phyloP scores from a whole-genome alignment of 2,113 vertebrate species.

The Bos javanicus region DNA sequence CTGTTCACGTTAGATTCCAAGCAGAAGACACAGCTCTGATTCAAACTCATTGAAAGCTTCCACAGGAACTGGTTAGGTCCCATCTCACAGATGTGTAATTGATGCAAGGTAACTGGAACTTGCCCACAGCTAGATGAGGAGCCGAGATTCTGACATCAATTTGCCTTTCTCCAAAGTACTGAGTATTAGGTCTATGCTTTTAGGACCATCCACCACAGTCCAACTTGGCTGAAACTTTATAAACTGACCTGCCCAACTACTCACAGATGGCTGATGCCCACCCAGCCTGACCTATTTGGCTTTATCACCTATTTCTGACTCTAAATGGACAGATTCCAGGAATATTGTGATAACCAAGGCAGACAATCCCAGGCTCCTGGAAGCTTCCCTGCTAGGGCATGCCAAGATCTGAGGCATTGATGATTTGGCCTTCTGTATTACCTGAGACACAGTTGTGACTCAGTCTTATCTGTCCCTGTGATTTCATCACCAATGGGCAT shows the following conservation, averaged over 20 bases:
- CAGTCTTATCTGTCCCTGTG: neutral
- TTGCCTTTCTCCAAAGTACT: neutral
- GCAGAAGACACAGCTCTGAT: too few relatives aligned
- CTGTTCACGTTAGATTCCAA: neutral
- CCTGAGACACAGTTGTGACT: neutral
- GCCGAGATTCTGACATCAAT: neutral
- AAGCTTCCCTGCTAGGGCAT: too few relatives aligned
- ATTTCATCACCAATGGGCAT: neutral
- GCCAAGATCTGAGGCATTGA: neutral
- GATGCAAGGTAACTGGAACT: neutral
- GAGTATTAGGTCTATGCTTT: neutral
- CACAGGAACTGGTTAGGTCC: neutral
- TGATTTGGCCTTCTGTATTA: neutral
- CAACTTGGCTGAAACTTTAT: neutral
- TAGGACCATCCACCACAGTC: too few relatives aligned
- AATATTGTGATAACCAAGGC: neutral
- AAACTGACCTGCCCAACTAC: neutral
- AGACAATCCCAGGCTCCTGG: neutral
- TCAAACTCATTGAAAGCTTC: neutral
- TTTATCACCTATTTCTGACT: neutral
- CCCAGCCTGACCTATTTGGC: neutral
- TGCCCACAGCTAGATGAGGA: neutral
- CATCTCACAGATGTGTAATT: neutral
- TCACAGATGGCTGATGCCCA: neutral
- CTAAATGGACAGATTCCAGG: neutral